Evolutionary conservation across 2,113 vertebrate species (phyloP).

Genomic region (Crocuta crocuta): DNA sequence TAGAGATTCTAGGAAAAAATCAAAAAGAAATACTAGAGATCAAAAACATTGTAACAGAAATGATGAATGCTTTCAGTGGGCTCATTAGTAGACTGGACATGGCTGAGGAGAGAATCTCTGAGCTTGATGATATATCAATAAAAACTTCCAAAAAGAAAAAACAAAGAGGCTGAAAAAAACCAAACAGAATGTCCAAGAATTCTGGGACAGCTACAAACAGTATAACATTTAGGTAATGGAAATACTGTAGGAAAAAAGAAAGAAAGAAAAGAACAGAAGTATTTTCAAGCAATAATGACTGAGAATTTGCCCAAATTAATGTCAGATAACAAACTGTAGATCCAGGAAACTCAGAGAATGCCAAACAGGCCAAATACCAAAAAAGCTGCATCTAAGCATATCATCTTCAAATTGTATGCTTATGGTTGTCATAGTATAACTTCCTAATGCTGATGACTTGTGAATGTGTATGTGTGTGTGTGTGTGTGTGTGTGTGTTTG

Average conservation of each 20-base stretch:
- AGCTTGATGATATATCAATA: not conserved
- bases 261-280: not conserved
- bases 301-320: not conserved
- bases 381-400: no score
- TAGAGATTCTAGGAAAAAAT: not conserved
- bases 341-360: not conserved
- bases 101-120: not conserved
- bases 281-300: not conserved
- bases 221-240: not conserved
- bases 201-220: not conserved
- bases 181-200: not conserved
- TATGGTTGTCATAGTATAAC: not conserved
- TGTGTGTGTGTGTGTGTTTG: rapidly evolving
- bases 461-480: not conserved
- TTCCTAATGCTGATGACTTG: not conserved
- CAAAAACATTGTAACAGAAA: not conserved
- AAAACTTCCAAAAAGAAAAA: not conserved
- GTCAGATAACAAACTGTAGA: not conserved
- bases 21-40: not conserved
- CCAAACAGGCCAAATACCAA: not conserved
- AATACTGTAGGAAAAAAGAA: not conserved
- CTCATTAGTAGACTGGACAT: not conserved
- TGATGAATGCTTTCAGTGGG: not conserved
- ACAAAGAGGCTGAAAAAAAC: not conserved
- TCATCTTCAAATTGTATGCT: not conserved